Evolutionary conservation across 2,797 vertebrate genomes (phyloP).

Genomic region (Myotis planiceps): DNA sequence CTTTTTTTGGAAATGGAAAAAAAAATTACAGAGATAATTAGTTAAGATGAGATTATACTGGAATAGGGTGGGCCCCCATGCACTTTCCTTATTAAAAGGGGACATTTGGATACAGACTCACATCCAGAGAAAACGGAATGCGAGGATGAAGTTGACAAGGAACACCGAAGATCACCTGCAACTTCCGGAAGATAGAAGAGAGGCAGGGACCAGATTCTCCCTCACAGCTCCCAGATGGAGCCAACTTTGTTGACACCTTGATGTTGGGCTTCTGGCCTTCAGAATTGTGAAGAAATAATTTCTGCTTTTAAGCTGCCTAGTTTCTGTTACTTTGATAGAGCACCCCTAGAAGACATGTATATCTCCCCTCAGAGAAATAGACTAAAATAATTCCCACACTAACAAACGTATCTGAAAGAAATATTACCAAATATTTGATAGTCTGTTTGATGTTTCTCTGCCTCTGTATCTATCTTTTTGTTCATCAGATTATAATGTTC

Average conservation of each 20-base stretch:
- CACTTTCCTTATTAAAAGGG: background rate
- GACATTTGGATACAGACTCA: background rate
- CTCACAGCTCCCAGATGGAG: background rate
- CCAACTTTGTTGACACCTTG: background rate
- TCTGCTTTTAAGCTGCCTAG: background rate
- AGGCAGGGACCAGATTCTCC: accelerated
- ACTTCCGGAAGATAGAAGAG: background rate
- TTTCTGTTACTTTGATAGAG: background rate
- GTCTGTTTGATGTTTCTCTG: too few species aligned
- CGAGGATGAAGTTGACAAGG: background rate
- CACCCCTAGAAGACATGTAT: background rate
- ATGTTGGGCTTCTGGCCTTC: background rate
- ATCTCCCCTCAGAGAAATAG: background rate
- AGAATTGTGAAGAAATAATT: background rate
- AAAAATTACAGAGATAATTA: background rate
- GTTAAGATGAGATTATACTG: background rate
- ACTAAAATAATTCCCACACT: background rate
- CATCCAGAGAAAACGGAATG: background rate
- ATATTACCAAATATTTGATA: background rate
- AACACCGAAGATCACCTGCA: too few species aligned
- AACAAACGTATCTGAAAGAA: background rate
- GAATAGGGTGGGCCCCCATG: too few species aligned
- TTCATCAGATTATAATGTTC: too few species aligned
- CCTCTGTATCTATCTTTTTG: too few species aligned
- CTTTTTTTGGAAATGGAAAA: background rate